Conservation (phyloP, 2,113 vertebrate genomes). For the Progne subis region DNA sequence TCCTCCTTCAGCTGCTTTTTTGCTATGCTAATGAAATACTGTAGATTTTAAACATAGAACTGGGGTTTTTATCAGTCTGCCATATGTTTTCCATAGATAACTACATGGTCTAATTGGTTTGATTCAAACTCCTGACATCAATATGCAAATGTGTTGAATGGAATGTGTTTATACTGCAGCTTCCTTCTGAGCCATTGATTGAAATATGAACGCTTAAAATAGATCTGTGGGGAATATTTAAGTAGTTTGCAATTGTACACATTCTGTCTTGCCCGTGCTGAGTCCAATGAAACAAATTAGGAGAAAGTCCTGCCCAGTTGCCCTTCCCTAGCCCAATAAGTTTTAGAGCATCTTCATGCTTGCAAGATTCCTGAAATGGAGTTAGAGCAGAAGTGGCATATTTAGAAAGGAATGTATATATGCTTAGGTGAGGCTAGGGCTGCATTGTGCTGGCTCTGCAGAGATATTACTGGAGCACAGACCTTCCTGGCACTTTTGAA, state of each 20-base stretch:
- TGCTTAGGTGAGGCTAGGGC: background rate
- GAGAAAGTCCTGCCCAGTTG: conserved; percentile 1
- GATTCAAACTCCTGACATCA: conserved; percentile 69
- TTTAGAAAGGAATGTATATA: background rate
- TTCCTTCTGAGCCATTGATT: conserved; percentile 63
- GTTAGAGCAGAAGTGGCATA: background rate
- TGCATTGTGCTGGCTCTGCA: background rate
- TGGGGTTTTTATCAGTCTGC: conserved; percentile 46
- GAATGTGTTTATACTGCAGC: conserved; percentile 50
- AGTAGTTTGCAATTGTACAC: conserved; percentile 32
- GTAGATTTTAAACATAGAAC: conserved; percentile 65
- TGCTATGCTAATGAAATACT: conserved; percentile 57
- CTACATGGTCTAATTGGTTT: conserved; percentile 66
- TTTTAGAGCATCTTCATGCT: background rate
- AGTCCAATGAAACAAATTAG: background rate
- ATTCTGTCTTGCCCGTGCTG: conserved; percentile 10
- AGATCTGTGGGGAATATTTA: conserved; percentile 42
- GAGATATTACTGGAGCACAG: background rate
- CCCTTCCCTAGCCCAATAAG: background rate
- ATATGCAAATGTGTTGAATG: conserved; percentile 70
- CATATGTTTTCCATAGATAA: conserved; percentile 75
- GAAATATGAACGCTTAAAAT: conserved; percentile 68
- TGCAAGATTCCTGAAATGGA: background rate
- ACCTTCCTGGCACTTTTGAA: background rate
- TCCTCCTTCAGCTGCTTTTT: conserved; percentile 32